Percentiles rank a stretch among this genome's conserved stretches.
phyloP scores from a whole-genome alignment of 1,140 invertebrate species.

The Chironomus striatipennis region DNA sequence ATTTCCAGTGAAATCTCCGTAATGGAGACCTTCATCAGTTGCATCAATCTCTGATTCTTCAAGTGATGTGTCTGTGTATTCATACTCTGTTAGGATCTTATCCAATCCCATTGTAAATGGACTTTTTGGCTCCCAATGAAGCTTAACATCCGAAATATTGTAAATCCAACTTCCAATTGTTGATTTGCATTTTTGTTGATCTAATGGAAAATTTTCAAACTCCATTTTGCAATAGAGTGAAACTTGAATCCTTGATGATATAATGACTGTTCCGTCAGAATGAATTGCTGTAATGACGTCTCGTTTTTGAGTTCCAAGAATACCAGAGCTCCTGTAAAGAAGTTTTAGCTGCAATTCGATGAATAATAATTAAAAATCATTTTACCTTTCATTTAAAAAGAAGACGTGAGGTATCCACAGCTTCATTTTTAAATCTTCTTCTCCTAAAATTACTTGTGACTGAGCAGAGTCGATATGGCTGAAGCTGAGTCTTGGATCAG shows the following conservation, averaged over 20 bases:
- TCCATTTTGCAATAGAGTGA: conserved; percentile 66
- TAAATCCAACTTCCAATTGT: conserved; percentile 77
- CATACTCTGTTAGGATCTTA: conserved; percentile 73
- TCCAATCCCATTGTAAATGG: conserved; percentile 66
- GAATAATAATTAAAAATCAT: too few relatives aligned
- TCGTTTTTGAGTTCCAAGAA: conserved; percentile 62
- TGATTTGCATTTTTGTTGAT: conserved; percentile 64
- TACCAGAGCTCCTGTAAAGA: conserved; percentile 46
- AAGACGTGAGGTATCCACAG: conserved; percentile 68
- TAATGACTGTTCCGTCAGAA: conserved; percentile 57
- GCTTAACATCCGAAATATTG: conserved; percentile 60
- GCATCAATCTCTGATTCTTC: conserved; percentile 58
- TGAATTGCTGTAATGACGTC: conserved; percentile 62
- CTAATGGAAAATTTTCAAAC: conserved; percentile 69
- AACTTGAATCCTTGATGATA: conserved; percentile 59
- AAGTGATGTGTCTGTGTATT: conserved; percentile 58
- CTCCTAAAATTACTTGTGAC: conserved; percentile 50
- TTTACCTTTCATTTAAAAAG: conserved; percentile 56
- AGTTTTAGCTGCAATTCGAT: too few relatives aligned
- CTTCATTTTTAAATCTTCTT: conserved; percentile 49
- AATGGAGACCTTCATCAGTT: conserved; percentile 52
- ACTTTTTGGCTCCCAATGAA: conserved; percentile 64
- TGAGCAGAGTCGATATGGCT: conserved; percentile 48
- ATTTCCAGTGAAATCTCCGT: conserved; percentile 68
- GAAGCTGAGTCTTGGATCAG: conserved; percentile 54